phyloP scores from a whole-genome alignment of 2,113 vertebrate species.

The Brachirus orientalis region DNA sequence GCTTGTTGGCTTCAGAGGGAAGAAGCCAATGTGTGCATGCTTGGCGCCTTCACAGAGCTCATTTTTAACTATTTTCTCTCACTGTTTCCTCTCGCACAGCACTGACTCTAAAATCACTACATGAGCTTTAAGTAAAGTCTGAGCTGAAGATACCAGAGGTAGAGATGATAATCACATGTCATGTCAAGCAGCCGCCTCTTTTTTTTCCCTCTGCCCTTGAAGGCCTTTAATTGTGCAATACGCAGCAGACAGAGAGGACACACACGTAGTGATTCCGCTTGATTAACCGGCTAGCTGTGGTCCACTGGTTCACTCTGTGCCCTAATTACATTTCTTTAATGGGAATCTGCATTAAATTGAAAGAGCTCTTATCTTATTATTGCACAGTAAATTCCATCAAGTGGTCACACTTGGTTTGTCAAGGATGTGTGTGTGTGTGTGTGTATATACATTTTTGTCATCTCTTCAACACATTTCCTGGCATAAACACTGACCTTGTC shows the following conservation, averaged over 20 bases:
- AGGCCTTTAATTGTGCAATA: slow-evolving; percentile 22
- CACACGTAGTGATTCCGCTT: background rate
- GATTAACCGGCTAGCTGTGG: slow-evolving; percentile 29
- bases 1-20: slow-evolving; percentile 19
- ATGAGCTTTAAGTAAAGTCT: slow-evolving; percentile 25
- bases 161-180: slow-evolving; percentile 19
- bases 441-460: background rate
- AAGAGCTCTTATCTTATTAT: slow-evolving; percentile 52
- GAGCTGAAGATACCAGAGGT: slow-evolving; percentile 3
- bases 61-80: slow-evolving; percentile 9
- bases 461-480: too few species aligned
- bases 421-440: background rate
- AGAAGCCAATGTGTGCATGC: background rate
- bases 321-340: slow-evolving; percentile 55
- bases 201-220: background rate
- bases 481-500: too few species aligned
- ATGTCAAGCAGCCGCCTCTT: background rate
- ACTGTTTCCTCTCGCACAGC: slow-evolving; percentile 7
- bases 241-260: background rate
- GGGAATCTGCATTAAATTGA: slow-evolving; percentile 61
- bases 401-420: slow-evolving; percentile 38
- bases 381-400: slow-evolving; percentile 49
- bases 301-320: slow-evolving; percentile 16
- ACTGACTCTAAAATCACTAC: too few species aligned
- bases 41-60: slow-evolving; percentile 19